Conservation (phyloP, 2,888 invertebrate species). For the Isotomurus palustris region DNA sequence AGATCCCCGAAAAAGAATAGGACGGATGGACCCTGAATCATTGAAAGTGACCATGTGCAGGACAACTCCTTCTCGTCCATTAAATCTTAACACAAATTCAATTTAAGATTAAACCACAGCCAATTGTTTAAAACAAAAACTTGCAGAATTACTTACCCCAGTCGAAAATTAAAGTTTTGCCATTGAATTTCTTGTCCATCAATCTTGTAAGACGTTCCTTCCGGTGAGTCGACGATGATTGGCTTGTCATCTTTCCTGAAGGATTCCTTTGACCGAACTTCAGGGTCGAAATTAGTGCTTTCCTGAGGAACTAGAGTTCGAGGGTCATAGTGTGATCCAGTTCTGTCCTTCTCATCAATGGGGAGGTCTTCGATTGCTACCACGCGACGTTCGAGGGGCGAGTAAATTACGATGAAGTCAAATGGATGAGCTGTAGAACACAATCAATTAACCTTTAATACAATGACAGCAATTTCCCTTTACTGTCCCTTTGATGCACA, state of each 20-base stretch:
- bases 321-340: slow-evolving; percentile 7
- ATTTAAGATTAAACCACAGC: neutral
- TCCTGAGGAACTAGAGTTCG: slow-evolving; percentile 17
- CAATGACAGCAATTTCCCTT: neutral
- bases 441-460: neutral
- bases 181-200: neutral
- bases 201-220: slow-evolving; percentile 15
- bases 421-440: slow-evolving; percentile 25
- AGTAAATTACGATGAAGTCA: slow-evolving; percentile 21
- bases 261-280: neutral
- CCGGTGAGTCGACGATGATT: slow-evolving; percentile 6
- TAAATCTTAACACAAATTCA: too few species aligned
- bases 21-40: slow-evolving; percentile 19
- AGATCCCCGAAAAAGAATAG: slow-evolving; percentile 22
- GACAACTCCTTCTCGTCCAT: slow-evolving; percentile 24
- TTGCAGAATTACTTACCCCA: too few species aligned
- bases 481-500: neutral
- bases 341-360: slow-evolving; percentile 16
- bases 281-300: slow-evolving; percentile 16
- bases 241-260: slow-evolving; percentile 24
- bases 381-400: slow-evolving; percentile 7
- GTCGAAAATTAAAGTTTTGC: neutral
- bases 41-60: slow-evolving; percentile 21
- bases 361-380: slow-evolving; percentile 26
- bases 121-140: too few species aligned